Conservation (phyloP, 1,140 invertebrate species). For the Pseudomyrmex concolor region DNA sequence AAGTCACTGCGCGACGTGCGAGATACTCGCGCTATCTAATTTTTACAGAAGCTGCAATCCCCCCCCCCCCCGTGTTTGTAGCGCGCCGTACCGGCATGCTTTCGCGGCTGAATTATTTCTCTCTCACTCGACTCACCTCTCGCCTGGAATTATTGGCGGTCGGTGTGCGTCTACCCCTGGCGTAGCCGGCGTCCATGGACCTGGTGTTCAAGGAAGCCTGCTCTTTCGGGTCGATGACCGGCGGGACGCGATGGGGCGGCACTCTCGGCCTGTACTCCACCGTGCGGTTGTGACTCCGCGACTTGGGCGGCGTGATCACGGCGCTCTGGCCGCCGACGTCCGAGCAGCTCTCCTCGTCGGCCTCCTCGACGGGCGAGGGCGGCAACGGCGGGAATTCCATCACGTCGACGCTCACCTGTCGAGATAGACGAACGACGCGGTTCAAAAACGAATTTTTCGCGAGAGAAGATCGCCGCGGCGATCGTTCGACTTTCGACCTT, state of each 20-base stretch:
- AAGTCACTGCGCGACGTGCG: no score
- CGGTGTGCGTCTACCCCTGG: constrained; percentile 88
- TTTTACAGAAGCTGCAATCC: no score
- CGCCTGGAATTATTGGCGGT: constrained; percentile 88
- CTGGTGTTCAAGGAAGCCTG: constrained; percentile 89
- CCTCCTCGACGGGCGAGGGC: constrained; percentile 91
- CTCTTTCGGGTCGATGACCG: constrained; percentile 85
- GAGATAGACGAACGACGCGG: not conserved
- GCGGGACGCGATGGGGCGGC: constrained; percentile 89
- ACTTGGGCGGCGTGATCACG: constrained; percentile 78
- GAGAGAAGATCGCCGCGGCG: no score
- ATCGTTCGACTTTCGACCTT: no score
- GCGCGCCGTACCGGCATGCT: not conserved
- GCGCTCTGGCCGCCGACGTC: constrained; percentile 86
- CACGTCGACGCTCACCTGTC: constrained; percentile 86
- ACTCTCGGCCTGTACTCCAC: constrained; percentile 87
- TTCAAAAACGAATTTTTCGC: not conserved
- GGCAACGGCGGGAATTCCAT: constrained; percentile 92
- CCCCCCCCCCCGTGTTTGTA: no score
- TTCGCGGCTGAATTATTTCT: not conserved
- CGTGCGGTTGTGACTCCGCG: constrained; percentile 79
- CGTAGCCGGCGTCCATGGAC: constrained; percentile 91
- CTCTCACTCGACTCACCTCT: constrained; percentile 81
- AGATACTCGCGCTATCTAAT: no score
- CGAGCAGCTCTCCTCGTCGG: constrained; percentile 90